phyloP scores from a whole-genome alignment of 2,113 vertebrate species.

The Thamnaconus septentrionalis region DNA sequence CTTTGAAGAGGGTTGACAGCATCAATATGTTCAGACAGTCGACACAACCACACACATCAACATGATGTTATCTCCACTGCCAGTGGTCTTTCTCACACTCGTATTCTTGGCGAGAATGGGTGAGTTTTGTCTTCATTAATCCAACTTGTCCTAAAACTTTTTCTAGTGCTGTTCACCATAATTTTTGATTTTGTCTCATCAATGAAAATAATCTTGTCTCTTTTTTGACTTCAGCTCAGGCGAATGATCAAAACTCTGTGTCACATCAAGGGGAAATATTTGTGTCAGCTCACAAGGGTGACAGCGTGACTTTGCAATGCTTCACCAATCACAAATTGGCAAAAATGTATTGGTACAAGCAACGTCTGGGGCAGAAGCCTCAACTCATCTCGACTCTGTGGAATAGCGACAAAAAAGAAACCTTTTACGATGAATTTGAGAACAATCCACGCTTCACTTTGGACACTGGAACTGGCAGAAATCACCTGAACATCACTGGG shows the following conservation, averaged over 20 bases:
- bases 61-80: neutral
- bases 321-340: neutral
- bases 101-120: constrained; percentile 1
- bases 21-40: neutral
- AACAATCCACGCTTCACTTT: no score
- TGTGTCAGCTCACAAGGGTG: constrained; percentile 18
- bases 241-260: neutral
- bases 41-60: neutral
- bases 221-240: constrained; percentile 7
- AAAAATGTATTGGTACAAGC: constrained; percentile 53
- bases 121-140: constrained; percentile 1
- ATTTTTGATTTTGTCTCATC: no score
- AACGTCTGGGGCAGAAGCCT: constrained; percentile 41
- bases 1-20: neutral
- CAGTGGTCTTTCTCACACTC: neutral
- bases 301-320: constrained; percentile 31
- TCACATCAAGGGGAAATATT: neutral
- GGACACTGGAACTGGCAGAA: no score
- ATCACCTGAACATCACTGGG: no score
- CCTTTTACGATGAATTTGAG: no score
- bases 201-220: neutral
- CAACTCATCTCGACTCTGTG: constrained; percentile 19
- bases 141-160: neutral
- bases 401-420: no score
- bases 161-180: no score